These are phyloP conservation scores for Cavia aperea DNA, from an alignment of 2,113 vertebrate species.

Conservation along the genomic window DNA sequence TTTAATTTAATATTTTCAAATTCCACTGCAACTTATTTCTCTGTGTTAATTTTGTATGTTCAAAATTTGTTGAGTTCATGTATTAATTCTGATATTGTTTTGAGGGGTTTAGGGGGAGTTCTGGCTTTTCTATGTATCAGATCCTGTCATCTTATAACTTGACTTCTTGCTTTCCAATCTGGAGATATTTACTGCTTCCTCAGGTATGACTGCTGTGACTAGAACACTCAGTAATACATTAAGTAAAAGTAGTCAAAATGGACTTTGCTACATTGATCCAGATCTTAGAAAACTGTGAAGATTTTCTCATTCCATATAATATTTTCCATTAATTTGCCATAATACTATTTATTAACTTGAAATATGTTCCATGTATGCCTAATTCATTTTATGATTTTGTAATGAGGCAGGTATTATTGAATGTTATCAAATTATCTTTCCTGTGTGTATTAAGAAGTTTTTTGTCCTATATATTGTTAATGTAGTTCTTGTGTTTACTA, in stretches of 20 bases:
- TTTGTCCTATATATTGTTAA: not conserved
- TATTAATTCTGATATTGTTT: not conserved
- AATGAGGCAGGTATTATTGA: not conserved
- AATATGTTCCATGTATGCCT: not conserved
- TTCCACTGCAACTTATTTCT: not conserved
- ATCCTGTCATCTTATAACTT: not conserved
- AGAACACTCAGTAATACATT: not conserved
- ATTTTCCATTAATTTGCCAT: not conserved
- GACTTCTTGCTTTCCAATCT: not conserved
- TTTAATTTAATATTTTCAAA: not conserved
- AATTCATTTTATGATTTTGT: not conserved
- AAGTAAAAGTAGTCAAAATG: not conserved
- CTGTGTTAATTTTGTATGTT: not conserved
- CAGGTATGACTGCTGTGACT: not conserved
- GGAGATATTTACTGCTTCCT: not conserved
- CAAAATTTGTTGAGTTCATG: not conserved
- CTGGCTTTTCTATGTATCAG: not conserved
- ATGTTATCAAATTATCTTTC: not conserved
- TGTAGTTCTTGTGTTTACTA: not conserved
- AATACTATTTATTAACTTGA: not conserved
- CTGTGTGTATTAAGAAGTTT: not conserved
- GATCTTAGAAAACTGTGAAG: not conserved
- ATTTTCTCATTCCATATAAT: not conserved
- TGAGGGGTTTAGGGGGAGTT: not conserved
- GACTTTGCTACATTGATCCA: not conserved